Percentiles rank a stretch among this genome's conserved stretches.
phyloP scores from a whole-genome alignment of 2,797 vertebrate genomes.

The Gymnodraco acuticeps region DNA sequence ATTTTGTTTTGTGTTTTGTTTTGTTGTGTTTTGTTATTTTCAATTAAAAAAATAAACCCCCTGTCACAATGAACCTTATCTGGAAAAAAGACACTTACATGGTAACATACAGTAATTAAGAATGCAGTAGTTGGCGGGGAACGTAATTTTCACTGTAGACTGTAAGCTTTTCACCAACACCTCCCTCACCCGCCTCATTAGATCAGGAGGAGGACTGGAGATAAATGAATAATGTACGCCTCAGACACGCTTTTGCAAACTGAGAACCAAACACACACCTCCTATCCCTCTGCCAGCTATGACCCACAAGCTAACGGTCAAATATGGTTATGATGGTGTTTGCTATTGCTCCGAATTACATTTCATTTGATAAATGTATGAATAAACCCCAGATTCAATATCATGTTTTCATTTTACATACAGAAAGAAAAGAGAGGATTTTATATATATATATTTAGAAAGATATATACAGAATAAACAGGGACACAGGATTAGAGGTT shows the following conservation, averaged over 20 bases:
- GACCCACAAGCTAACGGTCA: constrained; percentile 5
- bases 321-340: neutral
- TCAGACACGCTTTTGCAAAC: neutral
- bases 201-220: constrained; percentile 9
- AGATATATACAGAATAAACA: neutral
- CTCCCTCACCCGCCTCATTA: constrained; percentile 28
- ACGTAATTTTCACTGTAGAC: no score
- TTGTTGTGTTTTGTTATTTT: no score
- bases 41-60: no score
- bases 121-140: no score
- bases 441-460: neutral
- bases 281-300: constrained; percentile 14
- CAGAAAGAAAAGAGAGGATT: neutral
- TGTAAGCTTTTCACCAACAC: constrained; percentile 2
- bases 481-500: neutral
- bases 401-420: neutral
- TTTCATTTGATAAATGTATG: constrained; percentile 4
- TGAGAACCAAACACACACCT: constrained; percentile 14
- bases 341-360: neutral
- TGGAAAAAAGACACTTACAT: no score
- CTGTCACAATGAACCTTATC: no score
- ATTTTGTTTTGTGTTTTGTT: no score
- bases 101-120: no score
- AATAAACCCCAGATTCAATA: neutral
- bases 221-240: constrained; percentile 22